phyloP scores from a whole-genome alignment of 1,140 invertebrate species.

The Caenorhabditis brenneri region DNA sequence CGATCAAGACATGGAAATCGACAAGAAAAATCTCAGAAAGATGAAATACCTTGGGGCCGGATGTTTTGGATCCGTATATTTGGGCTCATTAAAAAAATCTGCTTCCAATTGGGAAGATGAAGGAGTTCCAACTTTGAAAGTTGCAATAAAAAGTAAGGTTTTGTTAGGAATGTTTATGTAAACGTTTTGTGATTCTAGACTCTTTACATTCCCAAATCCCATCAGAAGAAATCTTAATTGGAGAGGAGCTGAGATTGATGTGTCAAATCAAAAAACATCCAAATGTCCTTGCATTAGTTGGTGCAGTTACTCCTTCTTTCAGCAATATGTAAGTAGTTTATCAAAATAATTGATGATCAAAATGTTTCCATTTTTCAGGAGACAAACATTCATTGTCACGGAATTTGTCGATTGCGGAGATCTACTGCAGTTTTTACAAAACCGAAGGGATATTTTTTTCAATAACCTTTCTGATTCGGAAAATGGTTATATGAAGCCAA shows the following conservation, averaged over 20 bases:
- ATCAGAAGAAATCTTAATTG: background rate
- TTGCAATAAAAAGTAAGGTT: background rate
- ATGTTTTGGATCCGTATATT: background rate
- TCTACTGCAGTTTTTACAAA: background rate
- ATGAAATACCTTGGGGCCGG: background rate
- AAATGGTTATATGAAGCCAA: background rate
- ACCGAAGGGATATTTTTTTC: background rate
- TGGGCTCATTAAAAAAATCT: background rate
- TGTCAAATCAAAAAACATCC: background rate
- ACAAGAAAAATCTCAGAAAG: background rate
- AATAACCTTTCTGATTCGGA: background rate
- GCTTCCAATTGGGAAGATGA: background rate
- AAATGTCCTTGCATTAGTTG: background rate
- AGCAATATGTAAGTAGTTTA: background rate
- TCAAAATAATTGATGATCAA: background rate
- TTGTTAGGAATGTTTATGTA: background rate
- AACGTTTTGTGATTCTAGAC: background rate
- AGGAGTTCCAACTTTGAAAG: background rate
- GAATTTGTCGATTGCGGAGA: background rate
- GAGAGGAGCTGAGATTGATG: background rate
- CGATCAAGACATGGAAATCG: background rate
- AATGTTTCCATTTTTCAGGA: background rate
- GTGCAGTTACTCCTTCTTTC: background rate
- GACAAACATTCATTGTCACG: background rate
- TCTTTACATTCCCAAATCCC: background rate